Evolutionary conservation across 2,888 invertebrate genomes (phyloP).

Genomic region (Drosophila seclusa): DNA sequence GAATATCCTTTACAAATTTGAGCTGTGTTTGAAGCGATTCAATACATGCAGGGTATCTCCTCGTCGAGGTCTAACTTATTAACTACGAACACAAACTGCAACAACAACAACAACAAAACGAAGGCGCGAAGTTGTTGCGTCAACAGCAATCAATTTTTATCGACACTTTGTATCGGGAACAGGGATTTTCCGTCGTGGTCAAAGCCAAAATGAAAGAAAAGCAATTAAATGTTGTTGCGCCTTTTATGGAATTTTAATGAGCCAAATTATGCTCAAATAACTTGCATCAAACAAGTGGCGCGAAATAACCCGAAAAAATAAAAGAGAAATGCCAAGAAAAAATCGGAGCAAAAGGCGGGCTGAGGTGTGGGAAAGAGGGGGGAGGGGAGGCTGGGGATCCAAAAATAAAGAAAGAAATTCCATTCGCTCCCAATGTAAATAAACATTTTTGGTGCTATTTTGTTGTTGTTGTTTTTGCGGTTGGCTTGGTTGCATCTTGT

Average conservation of each 20-base stretch:
- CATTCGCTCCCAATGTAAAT: constrained; percentile 42
- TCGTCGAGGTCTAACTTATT: constrained; percentile 14
- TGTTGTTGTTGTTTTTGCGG: constrained; percentile 31
- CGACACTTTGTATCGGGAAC: constrained; percentile 19
- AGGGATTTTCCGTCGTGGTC: constrained; percentile 9
- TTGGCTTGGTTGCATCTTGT: constrained; percentile 51
- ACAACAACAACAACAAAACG: not conserved
- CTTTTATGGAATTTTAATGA: constrained; percentile 74
- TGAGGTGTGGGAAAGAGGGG: not conserved
- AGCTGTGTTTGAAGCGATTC: not conserved
- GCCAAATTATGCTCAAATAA: constrained; percentile 63
- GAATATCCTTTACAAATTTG: not conserved
- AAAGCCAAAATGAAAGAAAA: constrained; percentile 26
- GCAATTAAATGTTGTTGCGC: constrained; percentile 56
- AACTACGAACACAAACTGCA: constrained; percentile 14
- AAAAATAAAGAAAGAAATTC: constrained; percentile 28
- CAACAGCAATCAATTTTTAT: constrained; percentile 52
- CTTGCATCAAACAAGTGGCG: constrained; percentile 43
- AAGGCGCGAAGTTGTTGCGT: constrained; percentile 20
- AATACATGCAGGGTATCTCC: not conserved
- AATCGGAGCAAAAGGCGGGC: constrained; percentile 18
- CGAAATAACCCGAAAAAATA: constrained; percentile 11
- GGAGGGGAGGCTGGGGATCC: not conserved
- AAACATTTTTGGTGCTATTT: constrained; percentile 32
- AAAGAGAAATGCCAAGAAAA: constrained; percentile 11